phyloP scores from a whole-genome alignment of 2,888 invertebrate species.

The Asteroscopus sphinx region DNA sequence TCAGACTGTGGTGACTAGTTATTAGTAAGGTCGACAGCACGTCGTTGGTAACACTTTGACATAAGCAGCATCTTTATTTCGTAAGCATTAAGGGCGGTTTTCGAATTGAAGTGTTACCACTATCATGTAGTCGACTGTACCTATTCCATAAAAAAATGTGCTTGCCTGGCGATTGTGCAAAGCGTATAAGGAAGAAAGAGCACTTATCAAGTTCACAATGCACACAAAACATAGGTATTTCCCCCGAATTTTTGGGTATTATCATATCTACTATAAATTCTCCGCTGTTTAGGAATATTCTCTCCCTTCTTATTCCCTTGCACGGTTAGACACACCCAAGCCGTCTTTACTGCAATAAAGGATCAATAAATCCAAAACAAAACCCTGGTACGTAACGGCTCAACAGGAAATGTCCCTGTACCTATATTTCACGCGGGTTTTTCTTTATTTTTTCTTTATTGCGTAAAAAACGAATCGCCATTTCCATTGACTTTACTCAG shows the following conservation, averaged over 20 bases:
- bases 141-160: too few relatives aligned
- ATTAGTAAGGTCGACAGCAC: too few relatives aligned
- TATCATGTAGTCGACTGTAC: too few relatives aligned
- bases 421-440: constrained; percentile 57
- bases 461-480: constrained; percentile 50
- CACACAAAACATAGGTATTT: background rate
- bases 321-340: constrained; percentile 48
- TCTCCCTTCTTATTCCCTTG: constrained; percentile 32
- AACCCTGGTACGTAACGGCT: constrained; percentile 51
- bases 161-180: too few relatives aligned
- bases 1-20: too few relatives aligned
- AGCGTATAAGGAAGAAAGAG: too few relatives aligned
- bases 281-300: constrained; percentile 32
- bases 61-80: too few relatives aligned
- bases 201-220: background rate
- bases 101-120: too few relatives aligned
- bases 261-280: constrained; percentile 39
- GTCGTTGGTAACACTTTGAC: too few relatives aligned
- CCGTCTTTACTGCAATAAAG: constrained; percentile 53
- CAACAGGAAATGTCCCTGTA: constrained; percentile 45
- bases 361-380: constrained; percentile 58
- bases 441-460: constrained; percentile 60
- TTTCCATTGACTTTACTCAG: constrained; percentile 51
- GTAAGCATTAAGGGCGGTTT: too few relatives aligned
- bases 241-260: constrained; percentile 21